A percentile compares a stretch with the other conserved stretches of the same genome.
phyloP scores from a whole-genome alignment of 92 coral and sea anemone species.

The Nematostella vectensis region DNA sequence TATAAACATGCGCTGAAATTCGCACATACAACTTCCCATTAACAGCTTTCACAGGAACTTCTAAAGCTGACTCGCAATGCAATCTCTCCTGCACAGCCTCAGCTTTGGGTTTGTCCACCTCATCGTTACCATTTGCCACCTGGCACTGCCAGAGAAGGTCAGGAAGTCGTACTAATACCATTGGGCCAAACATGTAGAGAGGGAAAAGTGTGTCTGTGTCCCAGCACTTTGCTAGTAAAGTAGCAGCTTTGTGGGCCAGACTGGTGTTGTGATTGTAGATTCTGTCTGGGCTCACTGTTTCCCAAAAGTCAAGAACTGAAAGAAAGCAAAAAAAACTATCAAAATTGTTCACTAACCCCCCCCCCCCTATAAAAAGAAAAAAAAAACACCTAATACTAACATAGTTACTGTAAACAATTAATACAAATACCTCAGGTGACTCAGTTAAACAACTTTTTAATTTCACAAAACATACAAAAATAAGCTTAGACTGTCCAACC shows the following conservation, averaged over 20 bases:
- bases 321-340: not conserved
- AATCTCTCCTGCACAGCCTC: slow-evolving; percentile 42
- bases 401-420: too few species aligned
- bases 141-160: slow-evolving; percentile 27
- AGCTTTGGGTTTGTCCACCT: slow-evolving; percentile 8
- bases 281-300: slow-evolving; percentile 26
- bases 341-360: too few species aligned
- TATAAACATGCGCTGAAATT: slow-evolving; percentile 54
- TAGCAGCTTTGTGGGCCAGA: slow-evolving; percentile 40
- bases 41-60: slow-evolving; percentile 44
- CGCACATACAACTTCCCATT: slow-evolving; percentile 37
- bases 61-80: slow-evolving; percentile 41
- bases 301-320: slow-evolving; percentile 53
- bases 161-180: slow-evolving; percentile 49
- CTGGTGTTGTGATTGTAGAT: slow-evolving; percentile 40
- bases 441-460: too few species aligned
- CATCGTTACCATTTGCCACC: not conserved
- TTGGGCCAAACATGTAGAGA: slow-evolving; percentile 51
- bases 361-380: too few species aligned
- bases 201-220: slow-evolving; percentile 35
- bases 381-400: too few species aligned
- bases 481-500: too few species aligned
- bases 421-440: too few species aligned
- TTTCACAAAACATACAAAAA: too few species aligned
- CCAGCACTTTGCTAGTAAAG: slow-evolving; percentile 42